Conservation (phyloP, 2,113 vertebrate species). For the Rynchops niger region DNA sequence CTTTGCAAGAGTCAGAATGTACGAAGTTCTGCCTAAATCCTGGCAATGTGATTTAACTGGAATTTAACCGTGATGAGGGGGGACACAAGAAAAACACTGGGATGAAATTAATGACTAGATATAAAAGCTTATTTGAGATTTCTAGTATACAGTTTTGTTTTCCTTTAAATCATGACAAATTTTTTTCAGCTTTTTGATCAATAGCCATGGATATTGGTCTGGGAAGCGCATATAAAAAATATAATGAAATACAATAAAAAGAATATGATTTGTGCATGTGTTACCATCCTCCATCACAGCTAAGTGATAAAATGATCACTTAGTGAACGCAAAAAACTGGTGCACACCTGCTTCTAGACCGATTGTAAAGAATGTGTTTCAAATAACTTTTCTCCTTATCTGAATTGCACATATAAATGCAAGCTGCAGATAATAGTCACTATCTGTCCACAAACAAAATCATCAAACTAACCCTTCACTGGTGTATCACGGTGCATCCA, state of each 20-base stretch:
- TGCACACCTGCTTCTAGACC: no score
- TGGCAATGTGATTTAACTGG: background rate
- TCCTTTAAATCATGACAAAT: background rate
- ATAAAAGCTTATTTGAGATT: background rate
- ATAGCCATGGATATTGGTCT: background rate
- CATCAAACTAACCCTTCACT: background rate
- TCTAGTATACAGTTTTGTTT: background rate
- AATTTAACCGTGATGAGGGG: background rate
- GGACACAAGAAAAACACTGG: rapidly evolving
- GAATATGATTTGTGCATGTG: background rate
- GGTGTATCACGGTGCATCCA: background rate
- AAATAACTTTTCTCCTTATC: no score
- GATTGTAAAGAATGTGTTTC: no score
- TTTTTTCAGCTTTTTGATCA: background rate
- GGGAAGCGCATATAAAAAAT: background rate
- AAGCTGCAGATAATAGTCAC: no score
- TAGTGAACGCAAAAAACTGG: no score
- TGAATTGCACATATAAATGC: no score
- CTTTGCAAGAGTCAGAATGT: background rate
- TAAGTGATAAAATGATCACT: background rate
- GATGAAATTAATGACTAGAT: background rate
- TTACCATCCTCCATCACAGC: background rate
- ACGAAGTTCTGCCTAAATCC: background rate
- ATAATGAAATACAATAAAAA: background rate
- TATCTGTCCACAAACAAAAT: background rate